Base-by-base conservation (phyloP, 2,888 invertebrate species). In the Ellobium chinense region DNA sequence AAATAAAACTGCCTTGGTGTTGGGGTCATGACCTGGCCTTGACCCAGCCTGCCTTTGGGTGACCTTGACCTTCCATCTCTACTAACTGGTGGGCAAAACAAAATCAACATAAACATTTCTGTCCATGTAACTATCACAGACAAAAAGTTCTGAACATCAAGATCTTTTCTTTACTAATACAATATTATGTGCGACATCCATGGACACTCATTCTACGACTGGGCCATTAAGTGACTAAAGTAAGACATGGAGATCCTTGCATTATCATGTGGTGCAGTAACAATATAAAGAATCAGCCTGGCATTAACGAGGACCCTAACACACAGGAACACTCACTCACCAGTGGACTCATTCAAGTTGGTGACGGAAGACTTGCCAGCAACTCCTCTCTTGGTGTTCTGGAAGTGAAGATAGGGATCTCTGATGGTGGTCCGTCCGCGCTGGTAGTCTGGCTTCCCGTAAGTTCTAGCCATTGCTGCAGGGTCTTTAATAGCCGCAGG, bases 381-480 rank as follows among this genome's bases (percentile, higher is more conserved):
- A 73, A 87, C 87, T 14, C 85, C 85, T 81, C 86, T 88, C 12
- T 88, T 81, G 21, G 84, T 82, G 78, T 89, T 90, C 82, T 88
- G 86, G 81, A 85, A 88, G 77, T 89, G 89, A 1, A 90, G 84
- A 75, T 90, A 90, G 1, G 90, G 90, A 39, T 89, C 89, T 70
- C 88, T 87, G 12, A 88, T 86, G 3, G 89, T 89, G 7, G 88
- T 89, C 29, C 91, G 83, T n/a, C 88, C 86, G 63, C 88, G 87
- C 84, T 90, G 90, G 84, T 91, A 90, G 9, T 86, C 82, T 18
- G 90, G 89, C 75, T 90, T 91, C 36, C 91, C 91, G 82, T 91
- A 91, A 7, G 91, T 87, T 76, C 86, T 82, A 0, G 88, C 87
- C 86, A 91, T 86, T 54, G 85, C 86, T 4, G 85, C 86, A 70